Evolutionary conservation across 2,113 vertebrate species (phyloP), one percentile per base, ranked within the genome.

Genomic region (Dicentrarchus labrax): DNA sequence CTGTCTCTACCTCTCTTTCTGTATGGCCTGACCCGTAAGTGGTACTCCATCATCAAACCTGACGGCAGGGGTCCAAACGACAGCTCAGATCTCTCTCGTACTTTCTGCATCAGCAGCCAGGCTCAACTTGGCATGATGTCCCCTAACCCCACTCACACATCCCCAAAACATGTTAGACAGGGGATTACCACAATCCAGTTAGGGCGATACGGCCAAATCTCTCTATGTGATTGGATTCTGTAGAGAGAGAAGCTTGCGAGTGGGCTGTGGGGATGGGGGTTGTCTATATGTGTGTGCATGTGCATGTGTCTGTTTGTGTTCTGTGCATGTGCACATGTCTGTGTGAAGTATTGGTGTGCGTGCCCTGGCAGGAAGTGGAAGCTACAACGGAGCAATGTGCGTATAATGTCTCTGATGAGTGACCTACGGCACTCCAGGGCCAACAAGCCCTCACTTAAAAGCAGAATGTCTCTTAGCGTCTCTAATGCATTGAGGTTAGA

Each of bases 121-220:
- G 80, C 82, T 88, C 86, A 89, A 78, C 91, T 90, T 90, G 88
- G 89, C 92, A 91, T 91, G 90, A 88, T 90, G 86, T 91, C 86
- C 87, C 86, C 86, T 89, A 94, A 91, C 90, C 89, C 88, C 72
- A 83, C 93, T 88, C 92, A 86, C 91, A 92, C 86, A 91, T 91
- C 91, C 92, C 91, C 86, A 91, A 91, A 91, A 92, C 92, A 93
- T 94, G 93, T 92, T 87, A 90, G 89, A 90, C 89, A 88, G 86
- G 82, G 93, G 92, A 95, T 95, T 95, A 94, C 82, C 76, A 83
- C 87, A 95, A 95, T 95, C 94, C 94, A 94, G 93, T 95, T 94
- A 95, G 85, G 88, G 83, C 87, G 89, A 93, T 93, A 92, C 70
- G 83, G 91, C 90, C 88, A 92, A 93, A 93, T 92, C 91, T 91